Evolutionary conservation across 2,113 vertebrate species (phyloP), one percentile per base, ranked within the genome.

Genomic region (Candoia aspera): DNA sequence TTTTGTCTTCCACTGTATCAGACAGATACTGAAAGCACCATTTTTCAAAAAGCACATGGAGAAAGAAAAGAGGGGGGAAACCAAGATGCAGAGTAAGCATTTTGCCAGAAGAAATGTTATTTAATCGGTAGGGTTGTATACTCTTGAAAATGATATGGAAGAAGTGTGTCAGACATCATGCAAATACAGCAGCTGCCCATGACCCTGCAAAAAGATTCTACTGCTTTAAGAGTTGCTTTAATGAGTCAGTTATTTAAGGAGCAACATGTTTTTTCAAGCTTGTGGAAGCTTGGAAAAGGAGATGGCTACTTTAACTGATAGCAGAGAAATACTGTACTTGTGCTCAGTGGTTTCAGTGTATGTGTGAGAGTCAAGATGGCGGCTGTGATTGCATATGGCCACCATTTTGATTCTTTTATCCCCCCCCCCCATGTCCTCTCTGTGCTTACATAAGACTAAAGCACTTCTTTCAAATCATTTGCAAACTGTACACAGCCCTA

Each of bases 11-110:
- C 42, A 3, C 42, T 42, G 42, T 42, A 42, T 42, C 42, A 64
- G 62, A 9, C 62, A 13, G 29, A 13, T 68, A n/a, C 29, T 68
- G 62, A 68, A 68, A 68, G 62, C 12, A 29, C 10, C 62, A n/a
- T 64, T 64, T 26, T 49, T 49, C 49, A 29, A 29, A 68, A 68
- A 68, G 13, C 62, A 29, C 26, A 23, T 64, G 62, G 29, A 68
- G 11, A 0, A 0, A 13, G 29, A n/a, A n/a, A n/a, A 29, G 11
- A 0, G 13, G 1, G 0, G n/a, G n/a, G 62, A 26, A 68, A n/a
- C 13, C 29, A n/a, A 68, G 62, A 68, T 68, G 62, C 29, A 68
- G 29, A 10, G 11, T n/a, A 68, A n/a, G 62, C 26, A 68, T 68
- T 68, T 68, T 68, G 26, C 62, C 62, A n/a, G 29, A 68, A 68